These are phyloP conservation scores for Hoplodrina blanda DNA, from an alignment of 2,888 invertebrate species.

Conservation along the genomic window DNA sequence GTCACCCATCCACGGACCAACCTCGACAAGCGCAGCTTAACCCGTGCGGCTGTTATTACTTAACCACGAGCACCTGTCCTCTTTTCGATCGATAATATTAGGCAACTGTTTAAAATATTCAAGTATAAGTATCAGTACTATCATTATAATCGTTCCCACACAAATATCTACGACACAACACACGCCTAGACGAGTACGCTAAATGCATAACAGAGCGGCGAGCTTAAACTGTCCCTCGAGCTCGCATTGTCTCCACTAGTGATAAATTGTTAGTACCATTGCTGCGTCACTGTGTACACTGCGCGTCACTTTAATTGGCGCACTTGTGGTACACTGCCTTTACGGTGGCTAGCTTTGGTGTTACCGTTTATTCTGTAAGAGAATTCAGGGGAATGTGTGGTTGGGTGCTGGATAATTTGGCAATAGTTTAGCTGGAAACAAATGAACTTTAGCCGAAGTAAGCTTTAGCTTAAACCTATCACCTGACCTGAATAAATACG, in stretches of 20 bases:
- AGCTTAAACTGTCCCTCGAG: slow-evolving; percentile 64
- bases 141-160: neutral
- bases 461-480: neutral
- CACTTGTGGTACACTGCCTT: slow-evolving; percentile 42
- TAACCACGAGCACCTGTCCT: no score
- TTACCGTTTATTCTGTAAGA: slow-evolving; percentile 12
- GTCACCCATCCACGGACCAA: no score
- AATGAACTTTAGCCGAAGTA: neutral
- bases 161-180: neutral
- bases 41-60: no score
- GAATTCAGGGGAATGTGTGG: slow-evolving; percentile 1
- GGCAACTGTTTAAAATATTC: no score
- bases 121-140: no score
- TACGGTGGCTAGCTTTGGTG: slow-evolving; percentile 1
- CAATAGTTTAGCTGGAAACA: neutral
- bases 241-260: slow-evolving; percentile 59
- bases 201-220: slow-evolving; percentile 58
- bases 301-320: slow-evolving; percentile 57
- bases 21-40: no score
- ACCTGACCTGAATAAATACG: neutral
- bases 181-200: slow-evolving; percentile 37
- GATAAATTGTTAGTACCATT: slow-evolving; percentile 61
- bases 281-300: slow-evolving; percentile 50
- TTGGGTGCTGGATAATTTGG: neutral
- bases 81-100: no score